A percentile compares a stretch with the other conserved stretches of the same genome.
phyloP scores from a whole-genome alignment of 2,113 vertebrate species.

The Macroglossus sobrinus region DNA sequence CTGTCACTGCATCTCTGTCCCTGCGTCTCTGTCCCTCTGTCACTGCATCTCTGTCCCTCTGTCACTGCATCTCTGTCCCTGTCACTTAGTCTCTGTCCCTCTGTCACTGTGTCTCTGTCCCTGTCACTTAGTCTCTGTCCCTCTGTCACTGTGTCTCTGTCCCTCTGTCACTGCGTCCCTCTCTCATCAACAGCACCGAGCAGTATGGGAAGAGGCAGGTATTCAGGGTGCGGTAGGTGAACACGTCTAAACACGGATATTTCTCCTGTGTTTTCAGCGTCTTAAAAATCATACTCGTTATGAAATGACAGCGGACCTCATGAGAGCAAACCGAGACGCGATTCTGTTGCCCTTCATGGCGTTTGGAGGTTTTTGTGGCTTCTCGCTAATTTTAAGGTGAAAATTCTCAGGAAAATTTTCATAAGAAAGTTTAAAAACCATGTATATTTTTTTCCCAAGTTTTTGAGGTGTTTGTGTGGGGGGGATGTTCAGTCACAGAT shows the following conservation, averaged over 20 bases:
- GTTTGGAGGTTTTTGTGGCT: background rate
- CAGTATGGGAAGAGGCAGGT: background rate
- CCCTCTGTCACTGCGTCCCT: background rate
- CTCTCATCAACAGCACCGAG: fast-evolving
- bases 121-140: background rate
- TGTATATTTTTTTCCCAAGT: background rate
- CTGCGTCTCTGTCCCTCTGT: background rate
- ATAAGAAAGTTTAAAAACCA: background rate
- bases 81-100: too few relatives aligned
- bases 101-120: too few relatives aligned
- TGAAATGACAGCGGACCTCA: background rate
- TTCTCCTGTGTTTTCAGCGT: background rate
- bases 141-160: background rate
- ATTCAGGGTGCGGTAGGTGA: background rate
- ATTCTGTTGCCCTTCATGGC: background rate
- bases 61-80: background rate
- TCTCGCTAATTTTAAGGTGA: background rate
- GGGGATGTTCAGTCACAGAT: background rate
- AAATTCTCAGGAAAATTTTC: background rate
- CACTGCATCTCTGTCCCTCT: too few relatives aligned
- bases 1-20: too few relatives aligned
- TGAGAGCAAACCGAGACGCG: background rate
- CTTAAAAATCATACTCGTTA: background rate
- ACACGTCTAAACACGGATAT: background rate
- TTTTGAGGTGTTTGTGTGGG: fast-evolving